Evolutionary conservation across 30 jellyfish, hydroid and myxozoan genomes (phyloP).

Genomic region (Turritopsis rubra): DNA sequence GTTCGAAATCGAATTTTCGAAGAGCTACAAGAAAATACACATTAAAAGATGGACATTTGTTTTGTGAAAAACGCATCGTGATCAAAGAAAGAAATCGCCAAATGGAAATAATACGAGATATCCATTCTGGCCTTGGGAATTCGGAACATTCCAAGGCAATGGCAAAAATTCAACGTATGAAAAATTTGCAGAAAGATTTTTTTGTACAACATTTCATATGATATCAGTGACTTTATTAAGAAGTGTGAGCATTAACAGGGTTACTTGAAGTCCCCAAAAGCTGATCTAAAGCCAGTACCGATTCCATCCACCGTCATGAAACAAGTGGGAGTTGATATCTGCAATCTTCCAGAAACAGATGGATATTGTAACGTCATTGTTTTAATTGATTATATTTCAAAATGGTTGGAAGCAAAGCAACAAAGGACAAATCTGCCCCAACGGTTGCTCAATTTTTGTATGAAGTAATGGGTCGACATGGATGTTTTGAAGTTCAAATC

Average conservation of each 20-base stretch:
- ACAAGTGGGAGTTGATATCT: slow-evolving; percentile 1
- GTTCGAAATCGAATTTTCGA: slow-evolving; percentile 19
- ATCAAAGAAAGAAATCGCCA: background rate
- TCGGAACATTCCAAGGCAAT: background rate
- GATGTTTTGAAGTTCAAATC: background rate
- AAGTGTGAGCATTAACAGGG: background rate
- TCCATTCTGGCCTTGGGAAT: background rate
- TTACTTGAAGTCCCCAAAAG: background rate
- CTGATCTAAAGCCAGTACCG: background rate
- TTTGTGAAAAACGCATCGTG: background rate
- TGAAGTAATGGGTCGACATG: slow-evolving; percentile 16
- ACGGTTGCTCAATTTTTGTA: slow-evolving; percentile 32
- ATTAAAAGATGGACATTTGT: slow-evolving; percentile 10
- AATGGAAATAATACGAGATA: background rate
- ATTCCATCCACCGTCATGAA: background rate
- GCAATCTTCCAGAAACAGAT: slow-evolving; percentile 37
- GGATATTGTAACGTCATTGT: slow-evolving; percentile 29
- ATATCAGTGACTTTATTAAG: background rate
- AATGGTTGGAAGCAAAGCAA: slow-evolving; percentile 40
- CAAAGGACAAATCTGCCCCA: slow-evolving; percentile 28
- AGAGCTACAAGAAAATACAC: background rate
- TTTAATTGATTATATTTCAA: slow-evolving; percentile 30
- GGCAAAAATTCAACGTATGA: background rate
- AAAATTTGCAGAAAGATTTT: background rate
- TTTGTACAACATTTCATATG: background rate